phyloP scores from a whole-genome alignment of 2,797 vertebrate species.

The Sandelia bainsii region DNA sequence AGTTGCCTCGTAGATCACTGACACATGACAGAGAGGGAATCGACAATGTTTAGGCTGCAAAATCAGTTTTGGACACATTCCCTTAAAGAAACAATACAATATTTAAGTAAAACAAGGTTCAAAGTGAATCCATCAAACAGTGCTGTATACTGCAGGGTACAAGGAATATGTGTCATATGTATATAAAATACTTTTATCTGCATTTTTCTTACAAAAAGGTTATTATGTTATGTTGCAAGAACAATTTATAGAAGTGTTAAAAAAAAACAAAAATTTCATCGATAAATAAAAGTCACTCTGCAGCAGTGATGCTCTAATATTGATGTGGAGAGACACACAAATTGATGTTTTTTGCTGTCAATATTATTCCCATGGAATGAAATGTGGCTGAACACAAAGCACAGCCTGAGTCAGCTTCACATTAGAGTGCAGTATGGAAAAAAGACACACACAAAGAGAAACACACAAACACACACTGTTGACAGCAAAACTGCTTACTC shows the following conservation, averaged over 20 bases:
- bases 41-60: background rate
- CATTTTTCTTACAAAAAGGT: no score
- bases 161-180: no score
- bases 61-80: background rate
- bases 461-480: constrained; percentile 59
- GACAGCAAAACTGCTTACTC: constrained; percentile 84
- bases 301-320: background rate
- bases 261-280: no score
- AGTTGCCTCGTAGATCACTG: constrained; percentile 97
- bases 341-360: constrained; percentile 5
- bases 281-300: background rate
- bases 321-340: constrained; percentile 1
- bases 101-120: background rate
- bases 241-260: no score
- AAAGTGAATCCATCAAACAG: no score
- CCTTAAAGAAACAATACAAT: background rate
- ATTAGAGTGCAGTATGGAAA: constrained; percentile 36
- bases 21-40: background rate
- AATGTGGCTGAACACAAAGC: constrained; percentile 33
- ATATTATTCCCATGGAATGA: constrained; percentile 7
- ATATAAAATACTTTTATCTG: no score
- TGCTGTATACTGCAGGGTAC: no score
- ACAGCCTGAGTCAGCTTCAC: constrained; percentile 64
- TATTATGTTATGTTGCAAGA: no score
- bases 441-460: constrained; percentile 35